These are phyloP conservation scores for Eucera pruinosa DNA, from an alignment of 2,888 invertebrate genomes.

Conservation along the genomic window DNA sequence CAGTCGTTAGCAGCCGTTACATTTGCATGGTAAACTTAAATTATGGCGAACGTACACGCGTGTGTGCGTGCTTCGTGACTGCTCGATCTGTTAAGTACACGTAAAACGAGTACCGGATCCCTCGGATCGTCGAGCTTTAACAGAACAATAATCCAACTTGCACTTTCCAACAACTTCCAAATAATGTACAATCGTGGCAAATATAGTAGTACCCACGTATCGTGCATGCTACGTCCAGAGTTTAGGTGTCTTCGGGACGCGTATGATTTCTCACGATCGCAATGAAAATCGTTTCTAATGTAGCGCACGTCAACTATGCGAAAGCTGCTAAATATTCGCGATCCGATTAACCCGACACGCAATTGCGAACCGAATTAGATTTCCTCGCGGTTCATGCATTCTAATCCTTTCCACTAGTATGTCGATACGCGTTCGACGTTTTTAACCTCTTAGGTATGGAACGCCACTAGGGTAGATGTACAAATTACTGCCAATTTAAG, in stretches of 20 bases:
- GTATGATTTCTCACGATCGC: too few species aligned
- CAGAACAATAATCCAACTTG: constrained; percentile 27
- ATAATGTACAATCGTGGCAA: too few species aligned
- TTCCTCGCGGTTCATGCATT: too few species aligned
- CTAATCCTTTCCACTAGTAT: too few species aligned
- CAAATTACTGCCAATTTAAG: too few species aligned
- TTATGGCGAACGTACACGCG: neutral
- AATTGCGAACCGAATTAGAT: neutral
- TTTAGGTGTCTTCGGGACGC: neutral
- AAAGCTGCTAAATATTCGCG: constrained; percentile 26
- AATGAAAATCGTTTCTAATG: constrained; percentile 15
- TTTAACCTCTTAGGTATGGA: too few species aligned
- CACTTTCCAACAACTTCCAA: constrained; percentile 16
- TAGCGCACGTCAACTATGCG: neutral
- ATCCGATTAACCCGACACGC: neutral
- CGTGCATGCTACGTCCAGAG: neutral
- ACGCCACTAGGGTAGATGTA: too few species aligned
- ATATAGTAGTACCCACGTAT: too few species aligned
- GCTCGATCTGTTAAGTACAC: neutral
- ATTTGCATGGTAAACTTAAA: constrained; percentile 28
- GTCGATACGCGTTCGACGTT: too few species aligned
- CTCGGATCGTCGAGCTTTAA: neutral
- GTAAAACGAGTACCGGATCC: neutral
- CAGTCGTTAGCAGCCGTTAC: constrained; percentile 3
- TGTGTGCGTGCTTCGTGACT: constrained; percentile 7